Evolutionary conservation across 2,113 vertebrate genomes (phyloP).

Genomic region (Pygathrix nemaeus): DNA sequence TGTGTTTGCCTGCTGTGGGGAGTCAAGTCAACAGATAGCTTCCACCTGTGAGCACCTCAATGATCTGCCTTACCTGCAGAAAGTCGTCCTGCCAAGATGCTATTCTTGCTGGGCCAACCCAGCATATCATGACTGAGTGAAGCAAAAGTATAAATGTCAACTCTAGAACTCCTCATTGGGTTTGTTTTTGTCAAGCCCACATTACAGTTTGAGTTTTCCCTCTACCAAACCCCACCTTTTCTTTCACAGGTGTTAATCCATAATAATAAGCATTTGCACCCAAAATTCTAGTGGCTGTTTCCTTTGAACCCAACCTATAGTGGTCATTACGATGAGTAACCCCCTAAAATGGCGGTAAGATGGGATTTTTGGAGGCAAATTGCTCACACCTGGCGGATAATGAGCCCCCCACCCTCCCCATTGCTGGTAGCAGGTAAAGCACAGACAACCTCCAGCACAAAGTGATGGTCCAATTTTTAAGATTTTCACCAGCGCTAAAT

Average conservation of each 20-base stretch:
- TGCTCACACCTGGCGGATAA: background rate
- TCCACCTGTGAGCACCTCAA: background rate
- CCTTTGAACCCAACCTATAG: background rate
- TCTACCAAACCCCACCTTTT: background rate
- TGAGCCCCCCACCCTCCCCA: accelerated
- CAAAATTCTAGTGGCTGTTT: background rate
- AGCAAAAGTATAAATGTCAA: too few relatives aligned
- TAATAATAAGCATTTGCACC: background rate
- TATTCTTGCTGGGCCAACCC: background rate
- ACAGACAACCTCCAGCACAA: background rate
- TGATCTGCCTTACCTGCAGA: background rate
- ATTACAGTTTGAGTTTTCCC: background rate
- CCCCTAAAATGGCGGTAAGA: background rate
- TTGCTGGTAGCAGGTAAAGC: background rate
- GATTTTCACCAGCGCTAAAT: background rate
- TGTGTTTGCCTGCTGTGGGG: background rate
- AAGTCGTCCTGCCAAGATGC: background rate
- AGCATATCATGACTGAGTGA: background rate
- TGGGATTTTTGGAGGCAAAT: background rate
- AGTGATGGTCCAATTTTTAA: background rate
- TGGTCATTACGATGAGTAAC: background rate
- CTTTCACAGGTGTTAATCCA: background rate
- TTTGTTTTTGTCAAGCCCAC: background rate
- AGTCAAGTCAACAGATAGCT: background rate
- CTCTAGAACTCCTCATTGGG: background rate